Percentiles rank a stretch among this genome's conserved stretches.
phyloP scores from a whole-genome alignment of 2,113 vertebrate genomes.

The Tichodroma muraria region DNA sequence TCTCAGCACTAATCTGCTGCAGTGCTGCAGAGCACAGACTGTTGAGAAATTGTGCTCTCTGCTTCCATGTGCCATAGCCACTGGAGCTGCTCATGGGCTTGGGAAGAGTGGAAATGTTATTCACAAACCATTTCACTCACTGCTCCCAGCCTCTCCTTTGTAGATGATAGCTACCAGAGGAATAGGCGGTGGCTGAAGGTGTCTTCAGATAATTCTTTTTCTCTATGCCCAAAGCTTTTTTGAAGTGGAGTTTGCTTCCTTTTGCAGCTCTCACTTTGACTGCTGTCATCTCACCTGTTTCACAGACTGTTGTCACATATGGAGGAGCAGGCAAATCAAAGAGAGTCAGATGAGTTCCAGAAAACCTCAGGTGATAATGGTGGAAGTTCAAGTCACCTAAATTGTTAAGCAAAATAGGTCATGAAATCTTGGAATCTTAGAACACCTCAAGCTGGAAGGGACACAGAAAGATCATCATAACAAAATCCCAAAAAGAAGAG shows the following conservation, averaged over 20 bases:
- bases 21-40: background rate
- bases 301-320: background rate
- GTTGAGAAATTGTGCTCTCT: background rate
- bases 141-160: background rate
- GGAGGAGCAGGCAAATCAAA: background rate
- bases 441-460: background rate
- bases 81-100: background rate
- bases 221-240: background rate
- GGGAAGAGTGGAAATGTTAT: background rate
- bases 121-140: background rate
- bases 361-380: background rate
- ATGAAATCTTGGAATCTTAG: background rate
- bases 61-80: background rate
- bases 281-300: background rate
- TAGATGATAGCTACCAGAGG: background rate
- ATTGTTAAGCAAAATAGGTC: background rate
- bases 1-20: background rate
- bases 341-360: background rate
- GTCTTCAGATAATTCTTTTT: background rate
- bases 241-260: background rate
- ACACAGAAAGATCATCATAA: background rate
- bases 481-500: accelerated
- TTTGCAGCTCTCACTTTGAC: background rate
- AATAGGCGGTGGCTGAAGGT: background rate
- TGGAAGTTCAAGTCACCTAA: background rate